Percentiles rank a stretch among this genome's conserved stretches.
Conservation (phyloP, 2,113 vertebrate species). For the Petrocephalus microphthalmus region DNA sequence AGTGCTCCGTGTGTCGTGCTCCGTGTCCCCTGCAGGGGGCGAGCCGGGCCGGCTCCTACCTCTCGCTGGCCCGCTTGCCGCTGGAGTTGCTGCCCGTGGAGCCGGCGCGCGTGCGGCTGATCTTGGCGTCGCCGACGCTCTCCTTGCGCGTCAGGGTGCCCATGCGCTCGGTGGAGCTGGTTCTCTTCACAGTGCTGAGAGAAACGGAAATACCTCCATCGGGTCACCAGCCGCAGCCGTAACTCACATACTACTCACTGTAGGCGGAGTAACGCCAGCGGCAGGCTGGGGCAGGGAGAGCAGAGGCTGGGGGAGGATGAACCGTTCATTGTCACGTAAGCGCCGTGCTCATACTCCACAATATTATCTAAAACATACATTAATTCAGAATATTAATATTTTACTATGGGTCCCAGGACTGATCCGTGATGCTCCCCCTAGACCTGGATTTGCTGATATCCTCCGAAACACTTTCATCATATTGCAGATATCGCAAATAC, state of each 20-base stretch:
- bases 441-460: background rate
- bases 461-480: background rate
- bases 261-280: no score
- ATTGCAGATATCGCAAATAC: background rate
- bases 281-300: background rate
- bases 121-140: constrained; percentile 77
- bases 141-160: constrained; percentile 78
- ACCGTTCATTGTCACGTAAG: background rate
- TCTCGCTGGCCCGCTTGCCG: constrained; percentile 86
- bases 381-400: background rate
- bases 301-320: background rate
- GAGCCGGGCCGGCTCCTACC: constrained; percentile 51
- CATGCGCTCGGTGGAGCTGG: constrained; percentile 85
- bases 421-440: background rate
- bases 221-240: background rate
- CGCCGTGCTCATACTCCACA: background rate
- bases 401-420: background rate
- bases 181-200: constrained; percentile 81
- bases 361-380: background rate
- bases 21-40: background rate
- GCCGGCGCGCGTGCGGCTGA: constrained; percentile 78
- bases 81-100: constrained; percentile 92
- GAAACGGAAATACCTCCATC: background rate
- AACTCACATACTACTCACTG: background rate
- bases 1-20: background rate